A percentile compares a stretch with the other conserved stretches of the same genome.
Evolutionary conservation across 2,113 vertebrate genomes (phyloP).

Genomic region (Anguilla rostrata): DNA sequence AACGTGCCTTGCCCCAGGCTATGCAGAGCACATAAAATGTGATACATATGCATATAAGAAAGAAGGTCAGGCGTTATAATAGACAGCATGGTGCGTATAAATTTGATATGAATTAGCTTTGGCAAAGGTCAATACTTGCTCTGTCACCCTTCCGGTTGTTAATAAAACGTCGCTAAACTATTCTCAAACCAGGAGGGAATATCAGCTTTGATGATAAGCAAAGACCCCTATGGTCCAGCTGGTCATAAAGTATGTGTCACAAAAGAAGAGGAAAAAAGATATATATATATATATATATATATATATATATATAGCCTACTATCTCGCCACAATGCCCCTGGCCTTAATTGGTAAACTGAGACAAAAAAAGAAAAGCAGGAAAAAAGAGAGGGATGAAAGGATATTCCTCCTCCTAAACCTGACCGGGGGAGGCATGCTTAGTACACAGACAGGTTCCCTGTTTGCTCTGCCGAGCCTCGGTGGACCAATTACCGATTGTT

Average conservation of each 20-base stretch:
- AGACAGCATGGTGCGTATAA: background rate
- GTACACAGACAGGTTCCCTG: background rate
- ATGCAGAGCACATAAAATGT: background rate
- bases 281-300: background rate
- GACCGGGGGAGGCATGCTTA: slow-evolving; percentile 35
- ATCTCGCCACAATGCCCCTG: slow-evolving; percentile 38
- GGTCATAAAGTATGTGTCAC: background rate
- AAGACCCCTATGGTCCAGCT: background rate
- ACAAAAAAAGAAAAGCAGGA: background rate
- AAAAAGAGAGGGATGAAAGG: slow-evolving; percentile 14
- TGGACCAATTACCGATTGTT: slow-evolving; percentile 56
- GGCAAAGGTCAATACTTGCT: slow-evolving; percentile 5
- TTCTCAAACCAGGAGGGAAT: background rate
- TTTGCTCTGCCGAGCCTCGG: slow-evolving; percentile 36
- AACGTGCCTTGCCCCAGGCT: background rate
- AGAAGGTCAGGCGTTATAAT: background rate
- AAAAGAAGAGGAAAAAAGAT: background rate
- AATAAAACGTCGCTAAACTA: slow-evolving; percentile 9
- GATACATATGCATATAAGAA: background rate
- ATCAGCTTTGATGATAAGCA: background rate
- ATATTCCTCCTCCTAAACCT: slow-evolving; percentile 20
- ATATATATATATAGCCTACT: background rate
- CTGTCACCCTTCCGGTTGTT: background rate
- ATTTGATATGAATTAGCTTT: slow-evolving; percentile 3
- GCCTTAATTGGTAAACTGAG: slow-evolving; percentile 43